A percentile compares a stretch with the other conserved stretches of the same genome.
Conservation (phyloP, 2,113 vertebrate genomes). For the Daboia siamensis region DNA sequence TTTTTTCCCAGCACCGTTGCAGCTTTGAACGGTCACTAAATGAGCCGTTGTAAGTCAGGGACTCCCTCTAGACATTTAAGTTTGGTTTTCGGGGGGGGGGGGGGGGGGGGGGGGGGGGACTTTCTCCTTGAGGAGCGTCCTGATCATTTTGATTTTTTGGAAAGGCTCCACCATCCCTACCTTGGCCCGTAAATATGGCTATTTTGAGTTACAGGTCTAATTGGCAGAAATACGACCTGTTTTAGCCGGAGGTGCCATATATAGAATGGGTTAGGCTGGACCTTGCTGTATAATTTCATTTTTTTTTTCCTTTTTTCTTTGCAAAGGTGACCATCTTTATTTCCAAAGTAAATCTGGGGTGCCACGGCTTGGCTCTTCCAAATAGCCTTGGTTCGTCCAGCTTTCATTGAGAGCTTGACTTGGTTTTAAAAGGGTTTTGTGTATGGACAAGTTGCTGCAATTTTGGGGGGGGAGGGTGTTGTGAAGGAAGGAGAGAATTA, state of each 20-base stretch:
- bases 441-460: too few species aligned
- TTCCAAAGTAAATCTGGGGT: not conserved
- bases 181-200: not conserved
- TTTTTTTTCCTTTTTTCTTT: not conserved
- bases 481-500: not conserved
- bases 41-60: too few species aligned
- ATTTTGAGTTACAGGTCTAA: not conserved
- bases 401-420: not conserved
- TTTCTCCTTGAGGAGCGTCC: not conserved
- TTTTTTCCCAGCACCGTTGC: too few species aligned
- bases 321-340: not conserved
- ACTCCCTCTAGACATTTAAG: too few species aligned
- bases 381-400: not conserved
- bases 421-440: too few species aligned
- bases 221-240: not conserved
- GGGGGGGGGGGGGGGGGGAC: too few species aligned
- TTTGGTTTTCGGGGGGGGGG: too few species aligned
- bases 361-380: not conserved
- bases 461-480: too few species aligned
- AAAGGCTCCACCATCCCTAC: not conserved
- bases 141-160: not conserved
- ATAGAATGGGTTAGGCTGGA: not conserved
- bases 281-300: not conserved
- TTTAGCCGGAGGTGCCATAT: not conserved
- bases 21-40: too few species aligned